These are phyloP conservation scores for Sparidentex hasta DNA, from an alignment of 2,797 vertebrate species.

Conservation along the genomic window DNA sequence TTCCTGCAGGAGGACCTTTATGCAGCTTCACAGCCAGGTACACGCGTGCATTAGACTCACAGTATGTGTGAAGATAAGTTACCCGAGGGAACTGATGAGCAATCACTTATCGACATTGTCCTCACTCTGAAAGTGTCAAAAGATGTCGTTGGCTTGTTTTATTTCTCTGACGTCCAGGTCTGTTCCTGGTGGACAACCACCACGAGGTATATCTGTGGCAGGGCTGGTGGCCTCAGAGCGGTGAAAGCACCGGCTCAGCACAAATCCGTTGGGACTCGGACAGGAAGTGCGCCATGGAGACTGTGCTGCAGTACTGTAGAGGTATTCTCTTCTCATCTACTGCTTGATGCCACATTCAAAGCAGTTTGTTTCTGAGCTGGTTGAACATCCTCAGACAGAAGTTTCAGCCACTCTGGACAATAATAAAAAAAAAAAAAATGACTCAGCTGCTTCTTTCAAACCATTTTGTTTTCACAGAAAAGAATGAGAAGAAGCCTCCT, in stretches of 20 bases:
- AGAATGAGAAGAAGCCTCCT: conserved; percentile 92
- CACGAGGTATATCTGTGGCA: conserved; percentile 98
- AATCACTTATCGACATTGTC: not conserved
- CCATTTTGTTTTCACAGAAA: conserved; percentile 81
- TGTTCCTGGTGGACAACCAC: conserved; percentile 97
- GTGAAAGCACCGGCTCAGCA: conserved; percentile 92
- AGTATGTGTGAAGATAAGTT: not conserved
- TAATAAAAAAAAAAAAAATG: not conserved
- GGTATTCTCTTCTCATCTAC: conserved; percentile 77
- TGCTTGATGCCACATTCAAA: not conserved
- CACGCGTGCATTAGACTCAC: fast-evolving
- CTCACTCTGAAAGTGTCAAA: not conserved
- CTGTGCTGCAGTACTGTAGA: conserved; percentile 93
- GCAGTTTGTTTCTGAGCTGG: not conserved
- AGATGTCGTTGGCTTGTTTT: not conserved
- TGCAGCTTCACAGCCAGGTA: conserved; percentile 92
- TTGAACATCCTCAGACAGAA: not conserved
- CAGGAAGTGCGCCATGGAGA: conserved; percentile 95
- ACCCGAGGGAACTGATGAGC: not conserved
- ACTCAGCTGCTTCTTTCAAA: not conserved
- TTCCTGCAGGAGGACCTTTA: conserved; percentile 97
- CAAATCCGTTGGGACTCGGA: conserved; percentile 94
- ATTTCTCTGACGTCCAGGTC: conserved; percentile 74
- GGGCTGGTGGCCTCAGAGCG: conserved; percentile 96
- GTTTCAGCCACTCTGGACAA: too few species aligned